These are phyloP conservation scores for Lasioglossum leucozonium DNA, from an alignment of 2,888 invertebrate species.

Conservation along the genomic window DNA sequence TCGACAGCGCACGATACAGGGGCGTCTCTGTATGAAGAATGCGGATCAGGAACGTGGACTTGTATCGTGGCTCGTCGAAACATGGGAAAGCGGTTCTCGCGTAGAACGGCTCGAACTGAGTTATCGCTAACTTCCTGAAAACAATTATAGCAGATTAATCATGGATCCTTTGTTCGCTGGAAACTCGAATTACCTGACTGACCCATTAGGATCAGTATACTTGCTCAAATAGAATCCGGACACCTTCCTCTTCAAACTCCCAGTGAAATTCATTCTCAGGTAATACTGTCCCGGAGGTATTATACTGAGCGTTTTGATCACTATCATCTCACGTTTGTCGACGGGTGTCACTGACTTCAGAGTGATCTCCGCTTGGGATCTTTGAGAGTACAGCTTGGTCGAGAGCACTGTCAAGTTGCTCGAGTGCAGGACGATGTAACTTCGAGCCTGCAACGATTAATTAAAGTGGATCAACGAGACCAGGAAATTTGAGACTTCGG, in stretches of 20 bases:
- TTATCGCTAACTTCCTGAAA: slow-evolving; percentile 45
- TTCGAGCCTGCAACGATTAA: slow-evolving; percentile 23
- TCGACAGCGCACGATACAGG: slow-evolving; percentile 51
- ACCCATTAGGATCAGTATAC: slow-evolving; percentile 76
- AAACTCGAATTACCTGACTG: slow-evolving; percentile 25
- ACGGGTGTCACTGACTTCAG: slow-evolving; percentile 12
- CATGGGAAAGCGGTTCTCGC: slow-evolving; percentile 56
- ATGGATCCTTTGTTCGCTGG: no score
- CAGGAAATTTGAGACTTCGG: no score
- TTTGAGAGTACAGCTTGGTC: slow-evolving; percentile 21
- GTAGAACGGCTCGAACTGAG: slow-evolving; percentile 55
- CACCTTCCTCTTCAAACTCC: slow-evolving; percentile 85
- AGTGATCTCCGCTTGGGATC: slow-evolving; percentile 17
- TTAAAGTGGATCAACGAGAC: no score
- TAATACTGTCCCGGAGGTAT: slow-evolving; percentile 32
- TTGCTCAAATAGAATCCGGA: slow-evolving; percentile 86
- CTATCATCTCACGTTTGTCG: slow-evolving; percentile 43
- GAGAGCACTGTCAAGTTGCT: slow-evolving; percentile 42
- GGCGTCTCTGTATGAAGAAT: slow-evolving; percentile 31
- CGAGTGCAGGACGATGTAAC: slow-evolving; percentile 43
- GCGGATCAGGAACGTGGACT: slow-evolving; percentile 44
- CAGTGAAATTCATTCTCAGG: slow-evolving; percentile 84
- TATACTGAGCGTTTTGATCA: slow-evolving; percentile 12
- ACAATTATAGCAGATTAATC: background rate
- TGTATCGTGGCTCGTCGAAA: slow-evolving; percentile 59